Percentiles rank a stretch among this genome's conserved stretches.
Evolutionary conservation across 2,113 vertebrate species (phyloP).

Genomic region (Microtus richardsoni): DNA sequence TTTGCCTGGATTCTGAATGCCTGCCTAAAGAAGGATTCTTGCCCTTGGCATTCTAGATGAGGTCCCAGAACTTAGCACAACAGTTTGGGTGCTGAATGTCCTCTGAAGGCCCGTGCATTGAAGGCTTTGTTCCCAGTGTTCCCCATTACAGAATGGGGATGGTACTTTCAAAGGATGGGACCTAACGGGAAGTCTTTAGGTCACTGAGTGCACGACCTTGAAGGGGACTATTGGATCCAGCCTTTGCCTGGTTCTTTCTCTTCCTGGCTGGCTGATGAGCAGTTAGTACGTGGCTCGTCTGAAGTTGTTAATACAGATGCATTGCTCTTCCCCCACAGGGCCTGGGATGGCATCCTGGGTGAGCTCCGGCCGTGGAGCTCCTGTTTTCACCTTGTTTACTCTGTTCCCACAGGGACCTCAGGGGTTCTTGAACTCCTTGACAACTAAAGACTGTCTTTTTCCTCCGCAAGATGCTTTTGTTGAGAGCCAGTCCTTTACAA

Average conservation of each 20-base stretch:
- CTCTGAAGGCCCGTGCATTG: not conserved
- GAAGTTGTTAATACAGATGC: not conserved
- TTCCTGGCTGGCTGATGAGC: not conserved
- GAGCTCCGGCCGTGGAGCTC: not conserved
- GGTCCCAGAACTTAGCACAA: not conserved
- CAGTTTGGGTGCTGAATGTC: not conserved
- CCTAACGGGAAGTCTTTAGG: not conserved
- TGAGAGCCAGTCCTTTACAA: not conserved
- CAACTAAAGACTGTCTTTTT: not conserved
- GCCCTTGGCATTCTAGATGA: not conserved
- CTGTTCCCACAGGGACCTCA: not conserved
- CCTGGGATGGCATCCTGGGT: not conserved
- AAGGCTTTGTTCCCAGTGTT: not conserved
- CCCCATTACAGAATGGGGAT: no score
- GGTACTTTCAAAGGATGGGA: not conserved
- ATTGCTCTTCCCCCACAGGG: not conserved
- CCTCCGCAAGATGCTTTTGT: not conserved
- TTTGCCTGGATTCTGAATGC: not conserved
- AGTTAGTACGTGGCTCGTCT: rapidly evolving
- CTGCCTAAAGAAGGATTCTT: not conserved
- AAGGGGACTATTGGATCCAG: not conserved
- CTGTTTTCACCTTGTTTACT: not conserved
- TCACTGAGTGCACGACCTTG: not conserved
- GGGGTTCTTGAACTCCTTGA: not conserved
- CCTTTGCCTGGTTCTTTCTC: not conserved